Base-by-base conservation (phyloP, 2,113 vertebrate species). In the Lophura nycthemera region DNA sequence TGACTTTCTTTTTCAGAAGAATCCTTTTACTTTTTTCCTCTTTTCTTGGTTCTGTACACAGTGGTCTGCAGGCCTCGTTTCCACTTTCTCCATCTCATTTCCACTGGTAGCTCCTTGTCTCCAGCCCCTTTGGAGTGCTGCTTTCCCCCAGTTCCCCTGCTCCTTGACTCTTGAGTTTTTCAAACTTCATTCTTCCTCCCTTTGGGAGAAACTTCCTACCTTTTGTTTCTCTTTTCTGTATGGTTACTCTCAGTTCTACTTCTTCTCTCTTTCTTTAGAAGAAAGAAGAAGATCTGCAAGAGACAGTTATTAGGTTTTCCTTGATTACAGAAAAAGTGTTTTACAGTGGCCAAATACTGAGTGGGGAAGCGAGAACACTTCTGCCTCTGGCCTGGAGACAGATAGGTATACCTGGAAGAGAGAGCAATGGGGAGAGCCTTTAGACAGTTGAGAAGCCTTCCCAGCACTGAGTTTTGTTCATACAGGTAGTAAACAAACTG, bases 11-110 rank as follows among this genome's bases (percentile, higher is more conserved):
- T 95, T 91, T 47, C 66, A 91, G 71, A 63, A 64, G n/a, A 93
- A 36, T 93, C 80, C 43, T 95, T 90, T 96, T 78, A 92, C 48
- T 86, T 21, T 14, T 29, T 77, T 80, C 76, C 19, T 95, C 72
- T 93, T 95, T 95, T 63, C 81, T 95, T 75, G 60, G 17, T 40
- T 30, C 9, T 19, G n/a, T 75, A 34, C 76, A 75, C 60, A 52
- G 43, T 12, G 18, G 20, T 76, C 34, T 76, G 40, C 48, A 65
- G 74, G 50, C 43, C 66, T 82, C 45, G 21, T n/a, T 84, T 75
- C 29, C 15, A 21, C 14, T 91, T 47, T 43, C n/a, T 76, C 36
- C 91, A 71, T 69, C 64, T n/a, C 12, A 10, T 69, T 93, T 79
- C 29, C 38, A 65, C 12, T 38, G 21, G 12, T 65, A 29, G 42